A percentile compares a stretch with the other conserved stretches of the same genome.
Conservation (phyloP, 2,113 vertebrate species). For the Elaphurus davidianus region DNA sequence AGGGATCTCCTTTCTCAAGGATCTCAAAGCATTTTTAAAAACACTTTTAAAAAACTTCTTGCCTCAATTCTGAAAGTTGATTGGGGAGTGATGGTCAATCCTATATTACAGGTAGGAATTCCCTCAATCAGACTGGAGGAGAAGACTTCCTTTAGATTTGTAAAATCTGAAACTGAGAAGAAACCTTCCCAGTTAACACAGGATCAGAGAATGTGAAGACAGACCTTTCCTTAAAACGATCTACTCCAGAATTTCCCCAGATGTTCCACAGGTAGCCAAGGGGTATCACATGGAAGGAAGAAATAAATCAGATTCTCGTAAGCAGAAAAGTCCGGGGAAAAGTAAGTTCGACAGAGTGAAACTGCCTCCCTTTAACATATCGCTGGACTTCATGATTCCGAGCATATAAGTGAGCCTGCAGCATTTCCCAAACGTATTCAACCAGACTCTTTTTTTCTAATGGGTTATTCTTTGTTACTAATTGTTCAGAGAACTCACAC, state of each 20-base stretch:
- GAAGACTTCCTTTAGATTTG: not conserved
- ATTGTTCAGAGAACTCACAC: not conserved
- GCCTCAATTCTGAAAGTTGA: conserved; percentile 30
- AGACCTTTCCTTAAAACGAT: not conserved
- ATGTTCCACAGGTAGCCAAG: not conserved
- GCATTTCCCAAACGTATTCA: not conserved
- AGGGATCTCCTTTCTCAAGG: conserved; percentile 3
- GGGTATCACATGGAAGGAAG: not conserved
- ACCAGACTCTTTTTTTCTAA: not conserved
- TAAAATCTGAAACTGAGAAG: not conserved
- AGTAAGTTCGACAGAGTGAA: not conserved
- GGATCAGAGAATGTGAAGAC: not conserved
- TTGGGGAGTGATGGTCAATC: not conserved
- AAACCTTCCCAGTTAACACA: not conserved
- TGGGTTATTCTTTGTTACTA: not conserved
- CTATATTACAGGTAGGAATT: not conserved
- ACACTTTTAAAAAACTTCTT: conserved; percentile 41
- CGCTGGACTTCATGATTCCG: not conserved
- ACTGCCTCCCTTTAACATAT: not conserved
- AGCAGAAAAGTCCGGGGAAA: not conserved
- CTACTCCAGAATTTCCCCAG: not conserved
- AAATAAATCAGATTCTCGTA: not conserved
- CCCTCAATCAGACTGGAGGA: not conserved
- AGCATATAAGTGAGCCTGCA: not conserved
- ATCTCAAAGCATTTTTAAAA: conserved; percentile 47